Conservation (phyloP, 2,113 vertebrate species). For the Sander lucioperca region DNA sequence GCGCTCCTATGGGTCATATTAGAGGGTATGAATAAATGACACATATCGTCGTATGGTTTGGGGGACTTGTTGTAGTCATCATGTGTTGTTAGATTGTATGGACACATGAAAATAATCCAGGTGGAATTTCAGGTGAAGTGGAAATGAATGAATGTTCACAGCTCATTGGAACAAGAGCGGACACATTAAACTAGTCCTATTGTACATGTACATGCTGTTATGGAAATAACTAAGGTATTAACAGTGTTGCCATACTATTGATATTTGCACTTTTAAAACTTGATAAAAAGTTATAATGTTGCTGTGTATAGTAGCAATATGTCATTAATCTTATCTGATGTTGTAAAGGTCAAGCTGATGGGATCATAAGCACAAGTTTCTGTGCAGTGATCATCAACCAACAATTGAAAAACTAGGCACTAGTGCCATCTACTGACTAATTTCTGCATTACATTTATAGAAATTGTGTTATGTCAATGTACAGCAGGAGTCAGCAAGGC, state of each 20-base stretch:
- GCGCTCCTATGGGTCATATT: no score
- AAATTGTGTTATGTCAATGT: background rate
- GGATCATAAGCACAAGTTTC: background rate
- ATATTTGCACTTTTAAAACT: background rate
- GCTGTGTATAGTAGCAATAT: background rate
- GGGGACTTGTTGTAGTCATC: background rate
- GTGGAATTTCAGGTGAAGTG: no score
- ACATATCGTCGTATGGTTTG: no score
- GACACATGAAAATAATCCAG: background rate
- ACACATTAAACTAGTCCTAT: no score
- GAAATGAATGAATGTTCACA: no score
- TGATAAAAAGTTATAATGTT: background rate
- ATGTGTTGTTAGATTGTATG: background rate
- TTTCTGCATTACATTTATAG: background rate
- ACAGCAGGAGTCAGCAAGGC: no score
- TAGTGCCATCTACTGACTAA: conserved; percentile 14
- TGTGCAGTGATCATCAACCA: background rate
- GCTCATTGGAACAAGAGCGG: no score
- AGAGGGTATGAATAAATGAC: no score
- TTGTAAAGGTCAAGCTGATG: background rate
- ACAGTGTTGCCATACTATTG: background rate
- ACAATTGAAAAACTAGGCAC: background rate
- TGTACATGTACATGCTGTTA: no score
- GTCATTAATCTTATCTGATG: background rate
- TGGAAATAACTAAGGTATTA: background rate